Conservation (phyloP, 2,797 vertebrate genomes). For the Hapalemur alaotrensis region DNA sequence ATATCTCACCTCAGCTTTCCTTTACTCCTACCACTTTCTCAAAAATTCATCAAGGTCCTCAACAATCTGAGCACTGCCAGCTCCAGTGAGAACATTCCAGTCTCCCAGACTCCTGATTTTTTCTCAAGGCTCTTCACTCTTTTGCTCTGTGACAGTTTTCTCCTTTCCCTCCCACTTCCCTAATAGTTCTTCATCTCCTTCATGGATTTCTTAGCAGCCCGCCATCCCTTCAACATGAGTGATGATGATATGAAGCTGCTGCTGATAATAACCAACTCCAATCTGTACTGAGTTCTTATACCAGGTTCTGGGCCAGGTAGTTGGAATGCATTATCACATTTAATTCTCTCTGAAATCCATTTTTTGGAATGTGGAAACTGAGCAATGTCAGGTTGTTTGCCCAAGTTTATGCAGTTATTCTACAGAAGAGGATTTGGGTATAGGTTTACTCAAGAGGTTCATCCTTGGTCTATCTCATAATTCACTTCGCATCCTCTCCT, state of each 20-base stretch:
- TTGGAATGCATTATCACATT: not conserved
- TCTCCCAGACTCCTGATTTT: not conserved
- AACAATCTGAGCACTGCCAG: not conserved
- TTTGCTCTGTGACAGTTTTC: not conserved
- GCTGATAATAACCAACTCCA: not conserved
- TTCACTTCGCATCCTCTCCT: not conserved
- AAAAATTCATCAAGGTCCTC: not conserved
- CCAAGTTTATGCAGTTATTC: not conserved
- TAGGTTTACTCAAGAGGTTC: not conserved
- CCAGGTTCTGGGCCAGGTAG: not conserved
- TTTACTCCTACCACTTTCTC: not conserved
- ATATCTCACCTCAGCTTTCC: not conserved
- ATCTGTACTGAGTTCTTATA: not conserved
- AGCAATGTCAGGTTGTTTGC: not conserved
- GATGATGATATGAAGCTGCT: not conserved
- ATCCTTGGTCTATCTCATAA: not conserved
- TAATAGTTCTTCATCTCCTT: not conserved
- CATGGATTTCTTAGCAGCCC: not conserved
- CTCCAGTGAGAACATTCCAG: not conserved
- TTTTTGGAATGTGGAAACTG: not conserved
- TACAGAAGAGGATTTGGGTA: not conserved
- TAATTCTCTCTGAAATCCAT: not conserved
- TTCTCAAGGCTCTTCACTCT: not conserved
- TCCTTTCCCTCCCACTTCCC: not conserved
- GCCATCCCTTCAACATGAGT: not conserved